Evolutionary conservation across 2,797 vertebrate species (phyloP), one percentile per base, ranked within the genome.

Genomic region (Anabas testudineus): DNA sequence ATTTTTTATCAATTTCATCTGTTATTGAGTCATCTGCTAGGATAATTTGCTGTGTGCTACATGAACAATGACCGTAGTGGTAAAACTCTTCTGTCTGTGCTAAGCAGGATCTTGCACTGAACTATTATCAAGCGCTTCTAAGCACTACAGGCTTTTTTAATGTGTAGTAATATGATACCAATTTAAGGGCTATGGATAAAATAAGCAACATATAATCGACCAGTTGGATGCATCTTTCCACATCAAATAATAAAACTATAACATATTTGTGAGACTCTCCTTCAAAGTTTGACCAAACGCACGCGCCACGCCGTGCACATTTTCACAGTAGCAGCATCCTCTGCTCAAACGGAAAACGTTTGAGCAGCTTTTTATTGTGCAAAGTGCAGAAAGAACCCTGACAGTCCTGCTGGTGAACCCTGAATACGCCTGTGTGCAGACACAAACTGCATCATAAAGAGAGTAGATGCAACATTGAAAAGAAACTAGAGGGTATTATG

Each of bases 11-110:
- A 62, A 39, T 80, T 73, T 37, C 12, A 69, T 65, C 42, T 59
- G 56, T 61, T 24, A 28, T 54, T 77, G 76, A 88, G 45, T 88
- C 76, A 80, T 69, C 28, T 49, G 51, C 56, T 56, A 1, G 28
- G 39, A 34, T 48, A 28, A 64, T 53, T 39, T 49, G 37, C 10
- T 54, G 36, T 36, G 21, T 66, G 18, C 47, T 26, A 30, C 19
- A 32, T 24, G 5, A 58, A 41, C 46, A 54, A 22, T 46, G 37
- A 41, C 28, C 32, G 45, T 6, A 24, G n/a, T n/a, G 14, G 13
- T 42, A n/a, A 46, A 9, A 26, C 30, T 13, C 2, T 5, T 15
- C 4, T 34, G 21, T 45, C 2, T 48, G 22, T 37, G 1, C 39
- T 51, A 41, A 46, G 42, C 9, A 13, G 28, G 2, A 4, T 53